Conservation (phyloP, 1,140 invertebrate genomes). For the Acyrthosiphon pisum region DNA sequence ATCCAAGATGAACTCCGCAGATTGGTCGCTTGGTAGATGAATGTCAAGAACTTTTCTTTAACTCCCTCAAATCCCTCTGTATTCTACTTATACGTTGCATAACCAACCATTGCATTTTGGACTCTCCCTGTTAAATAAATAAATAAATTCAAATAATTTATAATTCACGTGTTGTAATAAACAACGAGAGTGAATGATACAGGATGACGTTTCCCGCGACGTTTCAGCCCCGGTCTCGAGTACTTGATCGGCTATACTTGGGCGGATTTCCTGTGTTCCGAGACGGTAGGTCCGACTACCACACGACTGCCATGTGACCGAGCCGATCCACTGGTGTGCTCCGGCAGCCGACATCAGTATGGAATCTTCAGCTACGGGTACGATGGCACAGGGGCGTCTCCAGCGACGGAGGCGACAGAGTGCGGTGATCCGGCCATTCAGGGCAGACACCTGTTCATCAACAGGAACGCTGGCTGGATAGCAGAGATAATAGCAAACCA, state of each 20-base stretch:
- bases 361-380: constrained; percentile 25
- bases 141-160: not conserved
- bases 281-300: too few relatives aligned
- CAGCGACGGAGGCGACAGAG: not conserved
- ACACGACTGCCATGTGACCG: not conserved
- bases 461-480: not conserved
- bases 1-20: too few relatives aligned
- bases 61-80: too few relatives aligned
- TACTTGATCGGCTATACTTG: not conserved
- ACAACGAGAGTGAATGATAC: not conserved
- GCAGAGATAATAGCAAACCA: not conserved
- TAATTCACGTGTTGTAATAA: not conserved
- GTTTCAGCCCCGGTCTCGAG: not conserved
- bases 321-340: not conserved
- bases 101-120: not conserved
- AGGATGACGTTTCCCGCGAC: not conserved
- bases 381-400: not conserved
- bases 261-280: not conserved
- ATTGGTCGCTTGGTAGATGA: too few relatives aligned
- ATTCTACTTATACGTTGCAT: not conserved
- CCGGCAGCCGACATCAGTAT: not conserved
- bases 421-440: not conserved
- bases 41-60: too few relatives aligned
- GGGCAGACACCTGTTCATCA: not conserved
- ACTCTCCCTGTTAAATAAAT: not conserved